Evolutionary conservation across 1,140 invertebrate species (phyloP), one percentile per base, ranked within the genome.

Genomic region (Paracyclopina nana): DNA sequence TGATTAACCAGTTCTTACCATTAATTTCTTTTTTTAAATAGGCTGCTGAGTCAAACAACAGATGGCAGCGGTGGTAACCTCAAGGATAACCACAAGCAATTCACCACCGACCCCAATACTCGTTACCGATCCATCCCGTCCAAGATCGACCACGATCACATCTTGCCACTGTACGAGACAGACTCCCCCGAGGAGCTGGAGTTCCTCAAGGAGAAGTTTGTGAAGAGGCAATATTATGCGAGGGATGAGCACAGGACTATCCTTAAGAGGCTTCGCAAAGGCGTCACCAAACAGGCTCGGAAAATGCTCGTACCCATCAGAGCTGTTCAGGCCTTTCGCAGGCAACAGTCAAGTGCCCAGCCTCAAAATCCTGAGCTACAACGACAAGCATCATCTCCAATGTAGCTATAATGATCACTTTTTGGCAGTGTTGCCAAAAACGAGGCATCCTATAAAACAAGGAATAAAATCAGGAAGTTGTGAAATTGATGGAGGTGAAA

Each of bases 31-130:
- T n/a, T n/a, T n/a, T n/a, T n/a, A n/a, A n/a, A n/a, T n/a, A n/a
- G n/a, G 44, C 54, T 71, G 2, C 57, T 73, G 38, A 67, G 64
- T 14, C 71, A 73, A 56, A 71, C 70, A 1, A 70, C 67, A 3
- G 68, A 69, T 45, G 68, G 71, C 54, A n/a, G 29, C 8, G 42
- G 42, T 12, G 42, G 42, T 14, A 71, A 71, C 54, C 58, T 72
- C 25, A 59, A 57, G 49, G 67, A 68, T 48, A 64, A 67, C 52
- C 60, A 62, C 54, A 56, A 56, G 52, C 53, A 60, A 42, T 70
- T 66, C 57, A 63, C 62, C 25, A 61, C 68, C 8, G 63, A 70
- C 55, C 69, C 69, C 0, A 61, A 59, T 29, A 67, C 65, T 9
- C 64, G 68, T 59, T 70, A 62, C 45, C 50, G 61, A 1, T 65